A percentile compares a stretch with the other conserved stretches of the same genome.
Evolutionary conservation across 2,888 invertebrate species (phyloP).

Genomic region (Harpagoxenus sublaevis): DNA sequence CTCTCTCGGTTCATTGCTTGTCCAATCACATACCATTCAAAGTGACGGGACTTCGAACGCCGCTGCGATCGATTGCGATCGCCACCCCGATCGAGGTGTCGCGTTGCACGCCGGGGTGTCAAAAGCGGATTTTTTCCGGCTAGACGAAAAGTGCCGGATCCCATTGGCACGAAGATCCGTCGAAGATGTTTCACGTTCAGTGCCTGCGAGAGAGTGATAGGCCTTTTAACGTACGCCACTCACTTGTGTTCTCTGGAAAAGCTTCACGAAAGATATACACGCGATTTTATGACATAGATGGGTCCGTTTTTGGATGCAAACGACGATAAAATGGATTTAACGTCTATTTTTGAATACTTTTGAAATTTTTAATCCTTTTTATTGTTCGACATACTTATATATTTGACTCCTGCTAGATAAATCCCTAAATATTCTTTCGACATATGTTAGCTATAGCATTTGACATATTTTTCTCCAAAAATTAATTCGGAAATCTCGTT

Average conservation of each 20-base stretch:
- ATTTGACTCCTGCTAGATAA: neutral
- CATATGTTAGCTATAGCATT: neutral
- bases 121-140: constrained; percentile 63
- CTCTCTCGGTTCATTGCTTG: constrained; percentile 78
- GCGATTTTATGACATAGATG: neutral
- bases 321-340: neutral
- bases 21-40: constrained; percentile 83
- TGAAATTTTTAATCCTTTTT: neutral
- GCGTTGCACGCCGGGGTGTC: constrained; percentile 37
- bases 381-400: neutral
- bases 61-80: constrained; percentile 79
- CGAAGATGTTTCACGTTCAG: neutral
- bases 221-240: neutral
- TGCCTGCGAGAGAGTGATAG: neutral
- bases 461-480: neutral
- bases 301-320: neutral
- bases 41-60: constrained; percentile 78
- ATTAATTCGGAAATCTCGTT: neutral
- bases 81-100: constrained; percentile 60
- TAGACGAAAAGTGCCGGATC: constrained; percentile 18
- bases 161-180: constrained; percentile 6
- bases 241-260: neutral
- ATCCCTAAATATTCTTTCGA: neutral
- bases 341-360: neutral
- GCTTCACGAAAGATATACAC: neutral